Conservation (phyloP, 2,113 vertebrate genomes). For the Pogonocichla stellata region DNA sequence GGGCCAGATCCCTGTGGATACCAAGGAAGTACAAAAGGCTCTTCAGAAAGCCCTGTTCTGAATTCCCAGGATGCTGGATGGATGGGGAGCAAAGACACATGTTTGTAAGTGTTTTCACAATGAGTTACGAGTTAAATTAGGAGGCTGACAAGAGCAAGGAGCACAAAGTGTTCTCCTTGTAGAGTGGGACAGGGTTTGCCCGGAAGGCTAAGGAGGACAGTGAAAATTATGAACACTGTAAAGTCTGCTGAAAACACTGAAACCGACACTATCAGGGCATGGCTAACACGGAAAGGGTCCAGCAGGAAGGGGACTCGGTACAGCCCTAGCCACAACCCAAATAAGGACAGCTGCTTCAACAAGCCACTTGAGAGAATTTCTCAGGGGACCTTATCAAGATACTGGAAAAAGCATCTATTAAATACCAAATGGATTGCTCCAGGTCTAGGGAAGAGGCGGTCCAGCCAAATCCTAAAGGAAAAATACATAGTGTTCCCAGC, state of each 20-base stretch:
- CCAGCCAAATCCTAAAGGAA: not conserved
- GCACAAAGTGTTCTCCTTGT: not conserved
- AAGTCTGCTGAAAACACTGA: not conserved
- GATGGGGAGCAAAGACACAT: not conserved
- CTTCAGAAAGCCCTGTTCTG: not conserved
- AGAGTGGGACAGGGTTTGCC: not conserved
- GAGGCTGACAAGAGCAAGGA: not conserved
- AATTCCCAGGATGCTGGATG: not conserved
- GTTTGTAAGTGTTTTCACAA: not conserved
- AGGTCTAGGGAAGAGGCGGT: not conserved
- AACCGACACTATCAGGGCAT: accelerated
- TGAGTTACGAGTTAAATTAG: not conserved
- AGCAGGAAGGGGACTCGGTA: not conserved
- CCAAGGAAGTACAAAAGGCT: not conserved
- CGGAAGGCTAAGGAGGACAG: not conserved
- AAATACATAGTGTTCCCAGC: not conserved
- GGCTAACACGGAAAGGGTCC: not conserved
- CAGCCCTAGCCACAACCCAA: not conserved
- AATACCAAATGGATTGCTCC: not conserved
- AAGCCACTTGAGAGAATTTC: not conserved
- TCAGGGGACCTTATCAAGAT: not conserved
- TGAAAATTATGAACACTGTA: not conserved
- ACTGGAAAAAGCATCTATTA: not conserved
- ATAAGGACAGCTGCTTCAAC: not conserved
- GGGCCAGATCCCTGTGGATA: not conserved